phyloP scores from a whole-genome alignment of 2,113 vertebrate genomes.

The Peromyscus polionotus region DNA sequence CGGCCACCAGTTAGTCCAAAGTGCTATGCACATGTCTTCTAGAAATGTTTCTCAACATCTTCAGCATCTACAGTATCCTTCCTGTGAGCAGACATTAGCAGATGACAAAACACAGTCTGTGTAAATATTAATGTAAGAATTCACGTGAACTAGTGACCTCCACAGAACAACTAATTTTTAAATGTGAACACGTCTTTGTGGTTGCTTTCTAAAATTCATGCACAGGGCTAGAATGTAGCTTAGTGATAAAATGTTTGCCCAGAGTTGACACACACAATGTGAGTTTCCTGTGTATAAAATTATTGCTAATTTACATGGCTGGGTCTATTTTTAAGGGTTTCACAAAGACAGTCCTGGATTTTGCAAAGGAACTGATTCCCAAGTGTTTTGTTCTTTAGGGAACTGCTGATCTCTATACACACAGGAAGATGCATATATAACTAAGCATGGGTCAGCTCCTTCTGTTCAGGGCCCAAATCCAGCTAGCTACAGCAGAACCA shows the following conservation, averaged over 20 bases:
- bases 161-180: neutral
- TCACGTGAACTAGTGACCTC: neutral
- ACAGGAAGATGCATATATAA: neutral
- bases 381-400: neutral
- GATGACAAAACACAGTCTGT: neutral
- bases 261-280: neutral
- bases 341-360: neutral
- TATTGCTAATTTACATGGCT: neutral
- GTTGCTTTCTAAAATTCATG: neutral
- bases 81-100: neutral
- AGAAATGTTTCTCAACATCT: neutral
- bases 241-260: too few relatives aligned
- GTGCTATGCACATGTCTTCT: neutral
- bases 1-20: neutral
- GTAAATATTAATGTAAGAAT: slow-evolving; percentile 12
- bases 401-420: neutral
- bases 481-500: neutral
- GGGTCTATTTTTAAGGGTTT: neutral
- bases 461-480: neutral
- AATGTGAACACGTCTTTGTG: neutral
- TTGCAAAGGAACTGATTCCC: neutral
- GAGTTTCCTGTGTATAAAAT: neutral
- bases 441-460: neutral
- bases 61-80: neutral
- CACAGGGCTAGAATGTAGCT: neutral